phyloP scores from a whole-genome alignment of 2,113 vertebrate genomes.

The Fregetta grallaria region DNA sequence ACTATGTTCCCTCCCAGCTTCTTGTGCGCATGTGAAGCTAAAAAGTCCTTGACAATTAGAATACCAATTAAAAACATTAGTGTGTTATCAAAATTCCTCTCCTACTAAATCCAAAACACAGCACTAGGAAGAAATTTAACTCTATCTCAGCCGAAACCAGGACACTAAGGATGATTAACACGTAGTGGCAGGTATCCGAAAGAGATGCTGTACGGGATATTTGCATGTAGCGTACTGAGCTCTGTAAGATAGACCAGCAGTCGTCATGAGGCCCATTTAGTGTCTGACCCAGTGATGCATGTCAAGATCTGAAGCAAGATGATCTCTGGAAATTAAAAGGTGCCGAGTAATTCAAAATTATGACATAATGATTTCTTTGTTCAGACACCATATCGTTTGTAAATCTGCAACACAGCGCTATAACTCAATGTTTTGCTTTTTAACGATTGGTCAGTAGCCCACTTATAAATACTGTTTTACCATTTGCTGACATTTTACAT shows the following conservation, averaged over 20 bases:
- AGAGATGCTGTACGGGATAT: background rate
- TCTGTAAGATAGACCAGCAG: background rate
- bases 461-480: background rate
- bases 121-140: no score
- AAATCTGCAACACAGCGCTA: background rate
- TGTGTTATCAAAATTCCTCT: no score
- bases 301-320: background rate
- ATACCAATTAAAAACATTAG: no score
- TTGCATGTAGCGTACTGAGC: background rate
- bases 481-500: background rate
- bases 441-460: background rate
- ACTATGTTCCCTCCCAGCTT: no score
- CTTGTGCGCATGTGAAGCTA: no score
- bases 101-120: no score
- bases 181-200: background rate
- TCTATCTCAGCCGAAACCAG: no score
- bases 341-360: background rate
- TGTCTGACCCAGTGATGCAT: background rate
- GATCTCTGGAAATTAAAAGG: conserved; percentile 25
- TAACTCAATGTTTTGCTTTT: background rate
- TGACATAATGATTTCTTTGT: conserved; percentile 10
- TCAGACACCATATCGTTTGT: background rate
- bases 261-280: background rate
- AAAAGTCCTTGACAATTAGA: no score
- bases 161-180: background rate